Percentiles rank a stretch among this genome's conserved stretches.
These are phyloP conservation scores for Macroteleia sp. DNA, from an alignment of 2,888 invertebrate species.

Conservation along the genomic window DNA sequence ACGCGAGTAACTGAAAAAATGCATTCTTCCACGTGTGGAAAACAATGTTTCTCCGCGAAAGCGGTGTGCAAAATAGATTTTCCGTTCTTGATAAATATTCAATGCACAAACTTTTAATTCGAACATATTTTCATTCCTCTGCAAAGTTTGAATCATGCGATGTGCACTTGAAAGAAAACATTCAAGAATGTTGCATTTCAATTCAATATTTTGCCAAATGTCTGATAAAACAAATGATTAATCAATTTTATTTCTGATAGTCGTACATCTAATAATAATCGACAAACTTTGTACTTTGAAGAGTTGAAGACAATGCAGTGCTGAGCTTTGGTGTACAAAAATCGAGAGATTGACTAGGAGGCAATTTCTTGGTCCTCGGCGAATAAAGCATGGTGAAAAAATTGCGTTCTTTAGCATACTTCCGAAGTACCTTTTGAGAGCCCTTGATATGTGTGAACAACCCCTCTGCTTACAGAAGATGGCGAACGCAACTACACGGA, in stretches of 20 bases:
- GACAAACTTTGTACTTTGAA: constrained; percentile 18
- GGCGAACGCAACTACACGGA: constrained; percentile 48
- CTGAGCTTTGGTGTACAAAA: constrained; percentile 50
- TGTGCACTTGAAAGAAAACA: too few relatives aligned
- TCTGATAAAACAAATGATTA: constrained; percentile 37
- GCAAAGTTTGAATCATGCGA: too few relatives aligned
- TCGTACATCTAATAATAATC: constrained; percentile 8
- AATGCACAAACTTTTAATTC: constrained; percentile 5
- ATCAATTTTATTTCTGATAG: constrained; percentile 12
- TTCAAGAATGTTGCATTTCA: neutral
- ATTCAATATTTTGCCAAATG: neutral
- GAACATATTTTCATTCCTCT: too few relatives aligned
- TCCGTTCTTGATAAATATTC: constrained; percentile 26
- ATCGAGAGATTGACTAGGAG: constrained; percentile 28
- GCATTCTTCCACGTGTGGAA: constrained; percentile 54
- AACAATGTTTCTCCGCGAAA: constrained; percentile 43
- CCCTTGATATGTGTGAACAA: constrained; percentile 65
- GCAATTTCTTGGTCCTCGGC: constrained; percentile 49
- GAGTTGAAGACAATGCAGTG: constrained; percentile 25
- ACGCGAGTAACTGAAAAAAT: constrained; percentile 63
- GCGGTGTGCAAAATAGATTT: constrained; percentile 27
- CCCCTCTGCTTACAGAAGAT: constrained; percentile 55
- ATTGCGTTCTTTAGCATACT: constrained; percentile 67
- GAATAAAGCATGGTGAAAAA: constrained; percentile 58
- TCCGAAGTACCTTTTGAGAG: constrained; percentile 59